A percentile compares a stretch with the other conserved stretches of the same genome.
phyloP scores from a whole-genome alignment of 2,888 invertebrate species.

The Glaucopsyche alexis region DNA sequence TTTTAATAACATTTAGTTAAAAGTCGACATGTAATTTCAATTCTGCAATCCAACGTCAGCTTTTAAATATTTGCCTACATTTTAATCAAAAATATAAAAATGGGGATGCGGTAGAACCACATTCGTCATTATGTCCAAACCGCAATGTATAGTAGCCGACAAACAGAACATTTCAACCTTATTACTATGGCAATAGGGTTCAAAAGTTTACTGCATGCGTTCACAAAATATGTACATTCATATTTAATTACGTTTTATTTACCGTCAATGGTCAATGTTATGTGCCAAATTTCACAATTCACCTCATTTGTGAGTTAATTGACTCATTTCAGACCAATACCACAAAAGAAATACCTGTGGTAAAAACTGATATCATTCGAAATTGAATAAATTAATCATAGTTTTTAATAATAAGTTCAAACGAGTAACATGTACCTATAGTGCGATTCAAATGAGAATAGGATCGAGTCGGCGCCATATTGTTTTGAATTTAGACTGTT shows the following conservation, averaged over 20 bases:
- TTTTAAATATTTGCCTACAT: slow-evolving; percentile 5
- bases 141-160: background rate
- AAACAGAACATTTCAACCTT: background rate
- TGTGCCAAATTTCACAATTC: background rate
- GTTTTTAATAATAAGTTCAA: no score
- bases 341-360: background rate
- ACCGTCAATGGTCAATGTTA: background rate
- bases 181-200: background rate
- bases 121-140: slow-evolving; percentile 17
- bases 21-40: background rate
- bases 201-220: background rate
- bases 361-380: no score
- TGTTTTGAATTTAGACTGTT: no score
- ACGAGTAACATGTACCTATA: no score
- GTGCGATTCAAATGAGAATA: no score
- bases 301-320: background rate
- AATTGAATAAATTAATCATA: no score
- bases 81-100: slow-evolving; percentile 17
- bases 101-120: background rate
- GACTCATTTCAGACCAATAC: background rate
- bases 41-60: background rate
- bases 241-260: slow-evolving; percentile 14
- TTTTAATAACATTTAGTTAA: no score
- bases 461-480: no score
- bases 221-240: background rate